A percentile compares a stretch with the other conserved stretches of the same genome.
phyloP scores from a whole-genome alignment of 2,113 vertebrate genomes.

The Nesospiza acunhae region DNA sequence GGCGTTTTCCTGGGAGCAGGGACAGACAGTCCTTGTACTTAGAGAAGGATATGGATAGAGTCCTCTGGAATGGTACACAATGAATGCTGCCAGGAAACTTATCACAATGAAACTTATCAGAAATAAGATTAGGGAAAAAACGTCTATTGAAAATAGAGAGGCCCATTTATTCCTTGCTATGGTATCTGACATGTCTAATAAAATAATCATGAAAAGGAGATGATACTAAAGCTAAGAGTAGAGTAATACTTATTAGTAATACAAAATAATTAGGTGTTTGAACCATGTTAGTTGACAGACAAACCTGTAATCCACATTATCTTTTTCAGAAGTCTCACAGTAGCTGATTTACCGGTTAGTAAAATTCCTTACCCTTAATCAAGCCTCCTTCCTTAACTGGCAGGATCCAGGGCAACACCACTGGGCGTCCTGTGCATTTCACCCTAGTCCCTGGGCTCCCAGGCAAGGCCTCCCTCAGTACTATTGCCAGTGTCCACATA shows the following conservation, averaged over 20 bases:
- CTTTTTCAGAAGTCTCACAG: neutral
- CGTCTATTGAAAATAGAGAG: neutral
- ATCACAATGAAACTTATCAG: neutral
- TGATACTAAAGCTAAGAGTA: neutral
- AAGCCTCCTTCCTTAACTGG: neutral
- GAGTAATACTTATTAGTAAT: neutral
- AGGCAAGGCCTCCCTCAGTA: neutral
- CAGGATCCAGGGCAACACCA: neutral
- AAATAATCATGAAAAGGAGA: neutral
- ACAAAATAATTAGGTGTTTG: neutral
- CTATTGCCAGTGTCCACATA: rapidly evolving
- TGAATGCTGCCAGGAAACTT: neutral
- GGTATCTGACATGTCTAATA: neutral
- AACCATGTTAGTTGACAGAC: neutral
- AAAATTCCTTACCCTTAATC: neutral
- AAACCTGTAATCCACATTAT: neutral
- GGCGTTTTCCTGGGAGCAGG: neutral
- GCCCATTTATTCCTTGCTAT: neutral
- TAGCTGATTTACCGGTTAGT: neutral
- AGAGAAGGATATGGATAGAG: neutral
- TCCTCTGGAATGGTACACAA: neutral
- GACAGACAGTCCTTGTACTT: neutral
- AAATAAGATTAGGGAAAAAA: neutral
- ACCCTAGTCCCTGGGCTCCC: neutral
- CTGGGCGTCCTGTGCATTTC: neutral